Conservation (phyloP, 2,113 vertebrate species). For the Rhynchopsitta pachyrhyncha region DNA sequence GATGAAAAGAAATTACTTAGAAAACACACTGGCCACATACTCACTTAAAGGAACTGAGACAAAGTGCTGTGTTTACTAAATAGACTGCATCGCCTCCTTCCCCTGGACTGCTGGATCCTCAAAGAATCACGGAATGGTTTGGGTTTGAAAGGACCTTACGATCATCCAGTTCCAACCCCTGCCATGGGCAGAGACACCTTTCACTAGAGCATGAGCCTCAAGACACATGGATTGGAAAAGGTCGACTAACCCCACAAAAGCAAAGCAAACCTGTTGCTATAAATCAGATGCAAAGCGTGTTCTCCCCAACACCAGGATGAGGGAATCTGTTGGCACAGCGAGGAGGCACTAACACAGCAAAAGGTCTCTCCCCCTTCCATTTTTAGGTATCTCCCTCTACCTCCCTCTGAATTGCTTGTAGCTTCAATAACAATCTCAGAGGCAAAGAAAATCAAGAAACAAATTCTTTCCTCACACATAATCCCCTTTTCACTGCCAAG, state of each 20-base stretch:
- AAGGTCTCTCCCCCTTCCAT: not conserved
- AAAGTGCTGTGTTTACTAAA: not conserved
- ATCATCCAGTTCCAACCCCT: not conserved
- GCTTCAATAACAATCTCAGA: conserved; percentile 58
- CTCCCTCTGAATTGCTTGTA: not conserved
- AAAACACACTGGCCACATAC: accelerated
- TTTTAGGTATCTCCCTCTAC: not conserved
- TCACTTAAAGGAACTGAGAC: not conserved
- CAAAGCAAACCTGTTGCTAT: not conserved
- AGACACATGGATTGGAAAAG: not conserved
- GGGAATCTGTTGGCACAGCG: not conserved
- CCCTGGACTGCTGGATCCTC: not conserved
- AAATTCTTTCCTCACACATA: conserved; percentile 62
- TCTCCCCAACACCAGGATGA: not conserved
- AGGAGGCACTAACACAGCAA: conserved; percentile 3
- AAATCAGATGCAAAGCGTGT: not conserved
- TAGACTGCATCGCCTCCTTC: not conserved
- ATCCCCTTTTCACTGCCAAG: conserved; percentile 74
- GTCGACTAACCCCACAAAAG: not conserved
- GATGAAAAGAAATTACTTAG: not conserved
- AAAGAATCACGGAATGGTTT: not conserved
- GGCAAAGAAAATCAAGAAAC: conserved; percentile 70
- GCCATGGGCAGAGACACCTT: not conserved
- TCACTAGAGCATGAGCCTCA: not conserved
- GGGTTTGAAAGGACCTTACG: not conserved